phyloP scores from a whole-genome alignment of 2,888 invertebrate species.

The Graphium colonna region DNA sequence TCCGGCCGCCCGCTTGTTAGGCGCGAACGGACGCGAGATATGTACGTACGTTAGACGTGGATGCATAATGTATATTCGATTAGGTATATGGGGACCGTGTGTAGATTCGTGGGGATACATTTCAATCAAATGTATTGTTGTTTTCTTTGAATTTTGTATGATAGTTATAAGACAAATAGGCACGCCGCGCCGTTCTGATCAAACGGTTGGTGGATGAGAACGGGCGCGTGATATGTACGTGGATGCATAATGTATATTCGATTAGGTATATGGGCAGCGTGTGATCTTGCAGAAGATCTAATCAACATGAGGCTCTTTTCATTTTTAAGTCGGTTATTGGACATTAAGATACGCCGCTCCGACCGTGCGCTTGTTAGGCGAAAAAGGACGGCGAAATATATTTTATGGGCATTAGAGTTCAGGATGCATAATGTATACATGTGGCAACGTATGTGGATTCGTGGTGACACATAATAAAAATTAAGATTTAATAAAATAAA shows the following conservation, averaged over 20 bases:
- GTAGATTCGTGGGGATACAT: too few relatives aligned
- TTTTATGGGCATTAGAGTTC: too few relatives aligned
- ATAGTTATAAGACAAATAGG: too few relatives aligned
- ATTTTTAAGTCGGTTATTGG: too few relatives aligned
- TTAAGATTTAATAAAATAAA: too few relatives aligned
- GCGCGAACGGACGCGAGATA: conserved; percentile 8
- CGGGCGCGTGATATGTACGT: neutral
- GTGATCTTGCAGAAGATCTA: too few relatives aligned
- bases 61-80: neutral
- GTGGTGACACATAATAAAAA: too few relatives aligned
- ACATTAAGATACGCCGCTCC: too few relatives aligned
- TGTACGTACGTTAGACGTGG: neutral
- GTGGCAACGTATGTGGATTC: too few relatives aligned
- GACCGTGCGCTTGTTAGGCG: conserved; percentile 10
- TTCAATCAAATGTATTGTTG: too few relatives aligned
- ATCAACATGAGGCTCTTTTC: too few relatives aligned
- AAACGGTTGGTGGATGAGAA: conserved; percentile 14
- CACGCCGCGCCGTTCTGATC: neutral
- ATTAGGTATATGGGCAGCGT: neutral
- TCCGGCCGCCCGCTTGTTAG: conserved; percentile 11
- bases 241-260: neutral
- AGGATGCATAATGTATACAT: neutral
- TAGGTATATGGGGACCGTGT: neutral
- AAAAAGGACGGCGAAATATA: conserved; percentile 6
- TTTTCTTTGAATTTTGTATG: too few relatives aligned